Base-by-base conservation (phyloP, 1,140 invertebrate genomes). In the Acromyrmex echinatior region DNA sequence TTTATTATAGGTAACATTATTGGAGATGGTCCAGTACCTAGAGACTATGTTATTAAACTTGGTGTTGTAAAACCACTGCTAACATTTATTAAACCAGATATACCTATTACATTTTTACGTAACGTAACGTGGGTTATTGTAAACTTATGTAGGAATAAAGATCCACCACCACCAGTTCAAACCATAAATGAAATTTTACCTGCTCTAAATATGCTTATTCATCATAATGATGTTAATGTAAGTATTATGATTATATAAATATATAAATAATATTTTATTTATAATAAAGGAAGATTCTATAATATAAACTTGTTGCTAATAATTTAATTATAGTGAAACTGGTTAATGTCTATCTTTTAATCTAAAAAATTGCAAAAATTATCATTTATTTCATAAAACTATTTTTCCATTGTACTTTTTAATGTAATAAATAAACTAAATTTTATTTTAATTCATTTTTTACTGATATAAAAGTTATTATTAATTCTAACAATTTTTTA, bases 101-200 rank as follows among this genome's bases (percentile, higher is more conserved):
- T 99, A 94, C 98, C 98, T 45, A 98, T 99, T 86, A 97, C 97
- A 71, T 99, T 99, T 96, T 96, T 99, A 90, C 97, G 99, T 73
- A 99, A 99, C 95, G 98, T 99, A n/a, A 99, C 99, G 35, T 99
- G 99, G 99, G 99, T 99, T 39, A 98, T 99, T 95, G 99, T 99
- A 16, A 99, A 99, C 96, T 96, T 99, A 92, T 99, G 99, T 96
- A 97, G 99, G 89, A 99, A 98, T 96, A 99, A 99, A 96, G 98
- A 99, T 93, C 98, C 99, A 45, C 98, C 98, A 12, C 98, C 98
- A 91, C 97, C 98, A 90, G 96, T 97, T 73, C 96, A 97, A 91
- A 99, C 98, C 9, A 99, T 99, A 90, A 96, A 97, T 92, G 98
- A 99, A 95, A 97, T 99, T 93, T 96, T 99, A 90, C 99, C 99